Evolutionary conservation across 1,140 invertebrate species (phyloP), one percentile per base, ranked within the genome.

Genomic region (Orius laevigatus): DNA sequence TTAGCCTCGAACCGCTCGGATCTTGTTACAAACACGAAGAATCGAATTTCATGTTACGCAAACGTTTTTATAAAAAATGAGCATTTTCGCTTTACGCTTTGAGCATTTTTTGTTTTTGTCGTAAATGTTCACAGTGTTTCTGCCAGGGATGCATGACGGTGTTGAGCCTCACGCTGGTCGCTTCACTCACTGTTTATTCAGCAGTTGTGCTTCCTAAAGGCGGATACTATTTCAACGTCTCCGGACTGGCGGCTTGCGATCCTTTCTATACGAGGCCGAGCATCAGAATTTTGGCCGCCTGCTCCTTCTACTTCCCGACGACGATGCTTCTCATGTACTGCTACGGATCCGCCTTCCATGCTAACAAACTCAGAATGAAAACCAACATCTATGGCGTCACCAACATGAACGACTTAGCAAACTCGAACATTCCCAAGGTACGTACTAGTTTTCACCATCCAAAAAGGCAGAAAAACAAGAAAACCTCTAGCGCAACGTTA

Each of bases 261-360:
- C 83, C 84, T n/a, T 86, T 86, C 63, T 84, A 84, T 59, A 74
- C 70, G 62, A 64, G 76, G 67, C 69, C 79, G 63, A 69, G 81
- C 65, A 61, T 84, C 60, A 75, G 84, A 57, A 86, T 86, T 54
- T 66, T 87, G 51, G 76, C 81, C 32, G 84, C 82, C 54, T 88
- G 84, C 61, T 78, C 79, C 51, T 82, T 86, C 62, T 88, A 87
- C 62, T 86, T 87, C 58, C 83, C 84, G 12, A 86, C 83, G 12
- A 87, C 84, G 16, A 88, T 88, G 84, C 78, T 84, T 35, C 68
- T 88, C 54, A 87, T 87, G 82, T 88, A 88, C 63, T 86, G 82
- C 63, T 87, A 88, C 61, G 84, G 83, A 12, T 85, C 82, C 10
- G 84, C 83, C 31, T 86, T 88, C 61, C 83, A 87, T 63, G 80